These are phyloP conservation scores for Taeniopygia guttata DNA, from an alignment of 2,797 vertebrate genomes.

Conservation along the genomic window DNA sequence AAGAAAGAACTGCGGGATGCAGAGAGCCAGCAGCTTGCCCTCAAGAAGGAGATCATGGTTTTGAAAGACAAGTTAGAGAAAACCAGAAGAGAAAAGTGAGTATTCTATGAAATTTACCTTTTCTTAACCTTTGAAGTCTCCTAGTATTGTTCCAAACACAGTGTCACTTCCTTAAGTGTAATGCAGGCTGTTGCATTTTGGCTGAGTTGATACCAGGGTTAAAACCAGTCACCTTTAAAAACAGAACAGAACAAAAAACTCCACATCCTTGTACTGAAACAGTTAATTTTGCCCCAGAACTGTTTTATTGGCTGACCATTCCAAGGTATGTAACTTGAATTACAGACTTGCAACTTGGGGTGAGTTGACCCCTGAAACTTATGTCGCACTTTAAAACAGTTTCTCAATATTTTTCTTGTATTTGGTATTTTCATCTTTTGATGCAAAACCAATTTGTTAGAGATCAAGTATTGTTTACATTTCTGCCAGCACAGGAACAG, in stretches of 20 bases:
- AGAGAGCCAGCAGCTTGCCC: conserved; percentile 91
- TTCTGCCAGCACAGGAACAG: conserved; percentile 20
- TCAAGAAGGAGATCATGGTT: conserved; percentile 96
- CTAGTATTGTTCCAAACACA: background rate
- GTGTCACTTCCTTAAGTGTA: background rate
- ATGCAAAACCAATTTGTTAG: background rate
- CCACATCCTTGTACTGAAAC: background rate
- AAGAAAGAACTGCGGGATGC: conserved; percentile 93
- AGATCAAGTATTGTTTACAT: conserved; percentile 9
- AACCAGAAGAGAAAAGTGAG: conserved; percentile 91
- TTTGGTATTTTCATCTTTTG: conserved; percentile 7
- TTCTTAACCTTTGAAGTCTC: background rate
- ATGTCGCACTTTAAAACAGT: background rate
- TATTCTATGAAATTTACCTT: background rate
- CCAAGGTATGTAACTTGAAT: background rate
- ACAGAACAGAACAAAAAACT: background rate
- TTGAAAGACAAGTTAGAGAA: conserved; percentile 98
- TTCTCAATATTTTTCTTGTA: background rate
- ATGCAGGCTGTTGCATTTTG: background rate
- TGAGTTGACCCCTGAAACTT: background rate
- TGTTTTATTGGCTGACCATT: background rate
- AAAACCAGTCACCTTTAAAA: background rate
- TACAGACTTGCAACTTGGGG: background rate
- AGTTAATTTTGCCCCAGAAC: background rate
- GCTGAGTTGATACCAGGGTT: background rate